Evolutionary conservation across 64 coral and sea anemone species (phyloP), one percentile per base, ranked within the genome.

Genomic region (Exaiptasia diaphana): DNA sequence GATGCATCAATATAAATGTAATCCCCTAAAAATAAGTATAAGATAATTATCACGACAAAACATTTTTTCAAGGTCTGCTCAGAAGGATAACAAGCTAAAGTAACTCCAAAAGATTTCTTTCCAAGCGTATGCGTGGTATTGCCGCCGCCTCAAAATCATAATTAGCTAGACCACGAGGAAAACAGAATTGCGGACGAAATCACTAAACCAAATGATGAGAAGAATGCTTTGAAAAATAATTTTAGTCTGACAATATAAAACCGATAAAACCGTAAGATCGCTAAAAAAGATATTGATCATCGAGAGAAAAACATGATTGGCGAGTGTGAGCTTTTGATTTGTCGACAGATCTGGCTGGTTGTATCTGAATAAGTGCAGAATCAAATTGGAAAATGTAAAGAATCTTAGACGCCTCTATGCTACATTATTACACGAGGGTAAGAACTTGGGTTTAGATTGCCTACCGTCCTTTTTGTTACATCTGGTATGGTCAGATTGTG

Each of bases 1-100:
- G 77, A 80, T 46, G 77, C 39, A 38, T 80, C 77, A 21, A 80
- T 64, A 26, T 32, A 80, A 13, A 80, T 67, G 18, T 64, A 80
- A 5, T 37, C 62, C 3, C 77, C 77, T 80, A 45, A 21, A 65
- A 18, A 14, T 18, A 12, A 54, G 24, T 23, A 14, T 15, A 54
- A n/a, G 15, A 14, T 4, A 54, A 54, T 4, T 54, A 12, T n/a
- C 52, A 46, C 6, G 43, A 46, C 15, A 15, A 46, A 46, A 46
- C 15, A 46, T 8, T 46, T 46, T 46, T 46, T 46, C 43, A 7
- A 46, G 43, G 15, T 46, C 43, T 46, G 43, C 6, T 46, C 43
- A 46, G 43, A 15, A 7, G 5, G 5, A 46, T 8, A 15, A 46
- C 6, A 15, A 46, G 43, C 15, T 46, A 46, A 6, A 15, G 15